phyloP scores from a whole-genome alignment of 2,113 vertebrate species.

The Tiliqua scincoides region DNA sequence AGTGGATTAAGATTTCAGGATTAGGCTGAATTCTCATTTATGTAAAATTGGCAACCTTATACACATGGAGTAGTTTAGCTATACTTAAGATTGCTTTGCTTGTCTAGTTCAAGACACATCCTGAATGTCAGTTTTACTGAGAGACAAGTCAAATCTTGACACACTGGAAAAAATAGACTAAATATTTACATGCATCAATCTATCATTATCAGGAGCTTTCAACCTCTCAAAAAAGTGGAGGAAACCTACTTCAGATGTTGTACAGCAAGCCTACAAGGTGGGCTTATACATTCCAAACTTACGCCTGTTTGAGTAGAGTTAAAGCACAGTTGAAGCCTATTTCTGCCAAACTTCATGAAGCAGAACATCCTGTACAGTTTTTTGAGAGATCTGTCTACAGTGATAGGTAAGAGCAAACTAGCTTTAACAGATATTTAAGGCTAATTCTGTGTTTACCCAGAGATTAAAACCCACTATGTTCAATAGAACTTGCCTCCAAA shows the following conservation, averaged over 20 bases:
- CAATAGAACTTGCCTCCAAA: background rate
- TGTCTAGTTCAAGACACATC: background rate
- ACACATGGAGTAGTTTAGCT: too few relatives aligned
- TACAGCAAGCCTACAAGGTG: conserved; percentile 80
- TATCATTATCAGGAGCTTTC: conserved; percentile 73
- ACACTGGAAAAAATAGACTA: background rate
- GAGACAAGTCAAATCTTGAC: background rate
- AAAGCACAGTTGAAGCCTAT: conserved; percentile 68
- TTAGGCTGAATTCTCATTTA: background rate
- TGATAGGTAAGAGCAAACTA: conserved; percentile 68
- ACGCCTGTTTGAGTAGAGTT: conserved; percentile 72
- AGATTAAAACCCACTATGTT: background rate
- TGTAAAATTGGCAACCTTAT: too few relatives aligned
- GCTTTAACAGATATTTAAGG: background rate
- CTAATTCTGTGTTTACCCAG: background rate
- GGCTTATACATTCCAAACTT: conserved; percentile 80
- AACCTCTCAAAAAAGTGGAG: conserved; percentile 81
- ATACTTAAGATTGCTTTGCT: too few relatives aligned
- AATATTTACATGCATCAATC: background rate
- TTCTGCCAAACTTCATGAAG: conserved; percentile 67
- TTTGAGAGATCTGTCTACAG: conserved; percentile 77
- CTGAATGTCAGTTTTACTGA: background rate
- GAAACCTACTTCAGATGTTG: conserved; percentile 82
- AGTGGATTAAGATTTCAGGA: background rate
- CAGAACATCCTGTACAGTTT: conserved; percentile 76